A percentile compares a stretch with the other conserved stretches of the same genome.
Conservation (phyloP, 1,140 invertebrate genomes). For the Nasonia longicornis region DNA sequence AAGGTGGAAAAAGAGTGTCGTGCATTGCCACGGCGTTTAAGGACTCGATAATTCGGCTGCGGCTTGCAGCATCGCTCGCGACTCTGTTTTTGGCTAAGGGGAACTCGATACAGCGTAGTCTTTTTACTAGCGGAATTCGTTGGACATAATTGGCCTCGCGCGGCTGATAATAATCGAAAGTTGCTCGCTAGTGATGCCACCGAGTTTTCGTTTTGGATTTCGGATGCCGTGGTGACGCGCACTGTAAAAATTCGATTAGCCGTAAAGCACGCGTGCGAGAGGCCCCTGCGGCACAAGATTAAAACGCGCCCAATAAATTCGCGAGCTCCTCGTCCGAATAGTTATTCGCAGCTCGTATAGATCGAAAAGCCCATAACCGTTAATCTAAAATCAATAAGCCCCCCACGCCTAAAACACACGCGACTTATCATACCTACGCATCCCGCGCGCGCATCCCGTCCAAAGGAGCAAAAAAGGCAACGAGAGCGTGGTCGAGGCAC, state of each 20-base stretch:
- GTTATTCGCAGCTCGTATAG: conserved; percentile 34
- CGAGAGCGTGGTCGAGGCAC: not conserved
- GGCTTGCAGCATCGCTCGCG: not conserved
- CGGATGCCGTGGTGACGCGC: too few species aligned
- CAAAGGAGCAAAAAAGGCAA: not conserved
- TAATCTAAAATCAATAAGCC: conserved; percentile 43
- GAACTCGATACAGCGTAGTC: not conserved
- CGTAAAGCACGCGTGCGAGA: conserved; percentile 10
- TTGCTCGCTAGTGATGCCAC: not conserved
- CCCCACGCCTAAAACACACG: conserved; percentile 33
- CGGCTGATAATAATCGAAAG: not conserved
- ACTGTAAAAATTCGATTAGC: conserved; percentile 31
- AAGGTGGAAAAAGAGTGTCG: conserved; percentile 37
- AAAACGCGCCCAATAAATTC: conserved; percentile 25
- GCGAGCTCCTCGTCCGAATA: not conserved
- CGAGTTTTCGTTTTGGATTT: not conserved
- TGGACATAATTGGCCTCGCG: not conserved
- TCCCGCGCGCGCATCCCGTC: not conserved
- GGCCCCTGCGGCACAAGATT: conserved; percentile 6
- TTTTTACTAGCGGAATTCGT: not conserved
- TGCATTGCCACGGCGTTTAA: not conserved
- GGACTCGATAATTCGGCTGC: conserved; percentile 28
- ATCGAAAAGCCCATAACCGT: conserved; percentile 33
- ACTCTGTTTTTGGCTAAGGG: not conserved
- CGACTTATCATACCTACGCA: not conserved